Evolutionary conservation across 2,113 vertebrate species (phyloP).

Genomic region (Siphamia tubifer): DNA sequence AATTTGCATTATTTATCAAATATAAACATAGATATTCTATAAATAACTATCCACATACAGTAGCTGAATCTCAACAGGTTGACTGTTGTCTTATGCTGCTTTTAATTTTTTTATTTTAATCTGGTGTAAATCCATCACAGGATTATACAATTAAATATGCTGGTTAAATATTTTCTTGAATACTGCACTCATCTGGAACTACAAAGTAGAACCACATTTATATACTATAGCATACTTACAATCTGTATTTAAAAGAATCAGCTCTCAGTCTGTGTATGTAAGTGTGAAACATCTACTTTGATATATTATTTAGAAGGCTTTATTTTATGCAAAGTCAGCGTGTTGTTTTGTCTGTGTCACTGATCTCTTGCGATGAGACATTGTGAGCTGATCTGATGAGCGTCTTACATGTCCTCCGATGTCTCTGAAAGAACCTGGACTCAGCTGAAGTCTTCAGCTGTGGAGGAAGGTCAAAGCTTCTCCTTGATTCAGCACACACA

Average conservation of each 20-base stretch:
- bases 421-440: not conserved
- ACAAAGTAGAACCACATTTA: not conserved
- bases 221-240: not conserved
- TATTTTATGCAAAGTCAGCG: not conserved
- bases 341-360: not conserved
- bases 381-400: constrained; percentile 4
- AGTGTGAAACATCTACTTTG: constrained; percentile 9
- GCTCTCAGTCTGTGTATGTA: not conserved
- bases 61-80: not conserved
- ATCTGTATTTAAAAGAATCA: not conserved
- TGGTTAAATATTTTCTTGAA: not conserved
- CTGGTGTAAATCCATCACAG: not conserved
- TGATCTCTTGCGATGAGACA: not conserved
- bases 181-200: not conserved
- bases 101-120: not conserved
- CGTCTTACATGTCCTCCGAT: not conserved
- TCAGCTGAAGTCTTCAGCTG: constrained; percentile 11
- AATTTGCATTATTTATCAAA: too few relatives aligned
- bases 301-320: constrained; percentile 14
- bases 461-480: constrained; percentile 19
- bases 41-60: not conserved
- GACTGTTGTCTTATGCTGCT: not conserved
- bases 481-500: not conserved
- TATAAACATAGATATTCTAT: not conserved
- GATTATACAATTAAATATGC: not conserved